Percentiles rank a stretch among this genome's conserved stretches.
Evolutionary conservation across 2,888 invertebrate species (phyloP).

Genomic region (Hybos culiciformis): DNA sequence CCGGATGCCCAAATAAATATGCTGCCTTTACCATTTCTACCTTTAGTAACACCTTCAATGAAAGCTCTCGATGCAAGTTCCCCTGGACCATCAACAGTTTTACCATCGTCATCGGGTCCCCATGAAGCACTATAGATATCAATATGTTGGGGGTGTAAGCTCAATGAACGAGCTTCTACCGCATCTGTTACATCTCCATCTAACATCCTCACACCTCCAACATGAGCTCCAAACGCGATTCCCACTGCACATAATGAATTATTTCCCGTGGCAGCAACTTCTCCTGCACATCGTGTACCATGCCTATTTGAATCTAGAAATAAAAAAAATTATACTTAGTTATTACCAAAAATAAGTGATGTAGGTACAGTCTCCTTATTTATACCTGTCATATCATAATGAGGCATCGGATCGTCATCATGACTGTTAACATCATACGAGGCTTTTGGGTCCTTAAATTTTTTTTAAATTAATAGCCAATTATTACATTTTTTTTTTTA

Average conservation of each 20-base stretch:
- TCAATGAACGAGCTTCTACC: slow-evolving; percentile 89
- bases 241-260: slow-evolving; percentile 94
- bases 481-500: background rate
- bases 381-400: slow-evolving; percentile 91
- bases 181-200: slow-evolving; percentile 98
- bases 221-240: slow-evolving; percentile 87
- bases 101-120: slow-evolving; percentile 98
- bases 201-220: slow-evolving; percentile 95
- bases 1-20: slow-evolving; percentile 99
- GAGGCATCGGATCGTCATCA: slow-evolving; percentile 92
- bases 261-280: slow-evolving; percentile 94
- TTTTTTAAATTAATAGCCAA: background rate
- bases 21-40: slow-evolving; percentile 84
- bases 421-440: slow-evolving; percentile 95
- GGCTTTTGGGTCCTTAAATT: slow-evolving; percentile 71
- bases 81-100: slow-evolving; percentile 96
- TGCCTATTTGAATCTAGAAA: slow-evolving; percentile 96
- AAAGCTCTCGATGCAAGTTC: slow-evolving; percentile 90
- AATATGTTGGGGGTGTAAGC: slow-evolving; percentile 90
- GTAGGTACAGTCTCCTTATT: too few species aligned
- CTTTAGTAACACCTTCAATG: slow-evolving; percentile 88
- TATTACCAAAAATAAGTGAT: too few species aligned
- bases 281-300: slow-evolving; percentile 91
- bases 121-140: slow-evolving; percentile 98
- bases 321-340: too few species aligned